Evolutionary conservation across 2,888 invertebrate genomes (phyloP).

Genomic region (Diplolepis rosae): DNA sequence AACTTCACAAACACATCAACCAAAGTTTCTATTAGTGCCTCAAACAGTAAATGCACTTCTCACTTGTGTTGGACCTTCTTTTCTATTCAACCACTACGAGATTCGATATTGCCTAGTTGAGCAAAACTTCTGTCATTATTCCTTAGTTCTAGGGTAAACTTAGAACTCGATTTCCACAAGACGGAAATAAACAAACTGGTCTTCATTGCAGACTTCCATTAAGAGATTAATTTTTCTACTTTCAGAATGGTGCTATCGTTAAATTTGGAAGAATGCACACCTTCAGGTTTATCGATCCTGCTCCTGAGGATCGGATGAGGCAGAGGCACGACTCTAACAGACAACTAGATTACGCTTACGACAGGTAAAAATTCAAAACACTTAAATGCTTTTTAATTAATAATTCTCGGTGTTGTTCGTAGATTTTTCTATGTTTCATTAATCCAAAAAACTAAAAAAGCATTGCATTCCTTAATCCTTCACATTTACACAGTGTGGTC

Average conservation of each 20-base stretch:
- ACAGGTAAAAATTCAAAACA: constrained; percentile 78
- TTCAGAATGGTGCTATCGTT: constrained; percentile 86
- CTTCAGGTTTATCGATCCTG: constrained; percentile 89
- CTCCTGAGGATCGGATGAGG: constrained; percentile 86
- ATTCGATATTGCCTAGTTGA: constrained; percentile 4
- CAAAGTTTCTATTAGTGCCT: constrained; percentile 21
- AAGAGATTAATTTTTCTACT: constrained; percentile 42
- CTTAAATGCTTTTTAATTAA: neutral
- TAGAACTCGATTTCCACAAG: neutral
- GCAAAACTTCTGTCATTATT: neutral
- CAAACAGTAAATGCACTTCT: constrained; percentile 4
- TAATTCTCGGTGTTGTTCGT: neutral
- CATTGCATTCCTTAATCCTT: no score
- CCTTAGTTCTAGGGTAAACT: neutral
- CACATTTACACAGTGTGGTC: no score
- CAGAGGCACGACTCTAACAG: constrained; percentile 84
- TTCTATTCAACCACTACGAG: neutral
- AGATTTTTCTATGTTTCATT: neutral
- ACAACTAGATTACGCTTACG: constrained; percentile 85
- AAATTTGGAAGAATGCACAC: constrained; percentile 92
- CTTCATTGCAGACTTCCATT: neutral
- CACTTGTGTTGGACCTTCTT: constrained; percentile 5
- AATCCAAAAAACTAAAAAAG: neutral
- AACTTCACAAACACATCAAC: neutral
- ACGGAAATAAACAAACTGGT: neutral